Evolutionary conservation across 1,140 invertebrate genomes (phyloP).

Genomic region (Eupristina koningsbergeri): DNA sequence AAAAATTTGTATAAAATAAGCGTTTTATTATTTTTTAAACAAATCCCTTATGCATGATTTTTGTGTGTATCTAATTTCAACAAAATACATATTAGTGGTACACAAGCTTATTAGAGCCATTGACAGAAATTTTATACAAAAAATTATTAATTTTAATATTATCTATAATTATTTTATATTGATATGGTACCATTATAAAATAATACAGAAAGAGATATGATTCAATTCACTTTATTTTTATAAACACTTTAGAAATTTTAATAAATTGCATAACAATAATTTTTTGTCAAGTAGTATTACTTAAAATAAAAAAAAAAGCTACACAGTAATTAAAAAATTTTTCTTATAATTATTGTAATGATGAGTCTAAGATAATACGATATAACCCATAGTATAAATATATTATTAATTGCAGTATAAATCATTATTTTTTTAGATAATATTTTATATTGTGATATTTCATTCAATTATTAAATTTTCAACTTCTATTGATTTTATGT

Average conservation of each 20-base stretch:
- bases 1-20: slow-evolving; percentile 20
- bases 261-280: slow-evolving; percentile 14
- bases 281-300: background rate
- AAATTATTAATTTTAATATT: background rate
- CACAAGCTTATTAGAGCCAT: background rate
- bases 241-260: background rate
- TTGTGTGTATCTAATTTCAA: slow-evolving; percentile 32
- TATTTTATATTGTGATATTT: background rate
- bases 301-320: background rate
- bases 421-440: background rate
- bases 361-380: background rate
- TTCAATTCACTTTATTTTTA: background rate
- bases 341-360: background rate
- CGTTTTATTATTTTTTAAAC: slow-evolving; percentile 8
- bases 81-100: slow-evolving; percentile 5
- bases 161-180: background rate
- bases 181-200: slow-evolving; percentile 1
- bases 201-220: slow-evolving; percentile 21
- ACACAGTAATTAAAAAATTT: background rate
- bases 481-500: background rate
- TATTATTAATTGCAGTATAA: too few species aligned
- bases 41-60: slow-evolving; percentile 20
- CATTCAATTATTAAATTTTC: background rate
- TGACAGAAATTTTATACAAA: slow-evolving; percentile 18
- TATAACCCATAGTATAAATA: background rate